Evolutionary conservation across 1,140 invertebrate species (phyloP).

Genomic region (Lordiphosa mommai): DNA sequence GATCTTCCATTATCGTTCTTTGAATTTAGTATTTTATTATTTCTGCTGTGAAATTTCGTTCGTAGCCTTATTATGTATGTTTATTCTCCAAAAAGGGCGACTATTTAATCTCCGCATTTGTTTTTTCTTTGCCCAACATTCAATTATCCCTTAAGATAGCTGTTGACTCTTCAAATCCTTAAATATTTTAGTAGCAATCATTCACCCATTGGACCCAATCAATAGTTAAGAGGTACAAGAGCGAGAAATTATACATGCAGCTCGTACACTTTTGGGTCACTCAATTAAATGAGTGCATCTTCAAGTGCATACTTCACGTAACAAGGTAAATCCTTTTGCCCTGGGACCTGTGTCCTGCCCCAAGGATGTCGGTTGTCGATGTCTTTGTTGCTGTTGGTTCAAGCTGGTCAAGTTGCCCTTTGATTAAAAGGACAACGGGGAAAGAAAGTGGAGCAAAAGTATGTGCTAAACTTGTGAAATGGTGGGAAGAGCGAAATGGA

Average conservation of each 20-base stretch:
- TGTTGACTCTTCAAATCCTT: slow-evolving; percentile 9
- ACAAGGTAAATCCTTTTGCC: slow-evolving; percentile 26
- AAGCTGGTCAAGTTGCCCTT: slow-evolving; percentile 45
- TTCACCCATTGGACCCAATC: slow-evolving; percentile 34
- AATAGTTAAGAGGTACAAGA: slow-evolving; percentile 41
- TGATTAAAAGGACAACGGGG: slow-evolving; percentile 63
- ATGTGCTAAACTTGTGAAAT: slow-evolving; percentile 48
- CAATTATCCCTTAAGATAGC: slow-evolving; percentile 12
- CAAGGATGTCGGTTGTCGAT: slow-evolving; percentile 14
- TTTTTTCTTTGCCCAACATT: not conserved
- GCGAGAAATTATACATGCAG: slow-evolving; percentile 43
- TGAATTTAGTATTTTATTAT: too few relatives aligned
- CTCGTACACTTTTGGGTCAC: slow-evolving; percentile 53
- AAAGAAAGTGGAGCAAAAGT: slow-evolving; percentile 42
- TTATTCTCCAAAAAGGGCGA: too few relatives aligned
- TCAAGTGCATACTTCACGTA: slow-evolving; percentile 20
- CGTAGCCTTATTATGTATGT: too few relatives aligned
- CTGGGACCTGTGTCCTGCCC: slow-evolving; percentile 1
- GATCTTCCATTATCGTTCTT: too few relatives aligned
- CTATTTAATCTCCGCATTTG: too few relatives aligned
- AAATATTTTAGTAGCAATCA: slow-evolving; percentile 56
- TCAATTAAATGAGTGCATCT: slow-evolving; percentile 60
- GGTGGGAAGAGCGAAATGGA: slow-evolving; percentile 8
- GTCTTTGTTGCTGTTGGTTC: slow-evolving; percentile 35
- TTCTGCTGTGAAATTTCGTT: too few relatives aligned